phyloP scores from a whole-genome alignment of 2,797 vertebrate species.

The Characodon lateralis region DNA sequence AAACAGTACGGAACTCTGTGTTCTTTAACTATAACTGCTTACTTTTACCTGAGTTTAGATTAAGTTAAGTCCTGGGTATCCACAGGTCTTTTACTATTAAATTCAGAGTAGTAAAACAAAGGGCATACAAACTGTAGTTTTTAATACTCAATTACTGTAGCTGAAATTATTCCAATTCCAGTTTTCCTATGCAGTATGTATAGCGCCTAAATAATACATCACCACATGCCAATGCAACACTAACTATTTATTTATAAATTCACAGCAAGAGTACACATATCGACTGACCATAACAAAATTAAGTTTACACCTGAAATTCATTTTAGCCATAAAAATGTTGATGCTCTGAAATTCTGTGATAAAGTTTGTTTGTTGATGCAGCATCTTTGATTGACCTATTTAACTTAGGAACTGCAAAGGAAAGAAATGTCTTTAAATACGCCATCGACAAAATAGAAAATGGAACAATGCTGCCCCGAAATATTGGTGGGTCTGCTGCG shows the following conservation, averaged over 20 bases:
- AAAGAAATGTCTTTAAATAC: constrained; percentile 69
- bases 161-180: not conserved
- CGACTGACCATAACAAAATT: too few relatives aligned
- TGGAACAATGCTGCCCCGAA: accelerated
- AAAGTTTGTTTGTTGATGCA: not conserved
- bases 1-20: not conserved
- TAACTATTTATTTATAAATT: not conserved
- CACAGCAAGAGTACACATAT: not conserved
- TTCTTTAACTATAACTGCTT: not conserved
- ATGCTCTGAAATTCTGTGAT: not conserved
- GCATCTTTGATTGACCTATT: not conserved
- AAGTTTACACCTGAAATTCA: too few relatives aligned
- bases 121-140: not conserved
- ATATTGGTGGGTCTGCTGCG: accelerated
- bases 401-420: constrained; percentile 75
- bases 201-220: not conserved
- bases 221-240: not conserved
- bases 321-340: not conserved
- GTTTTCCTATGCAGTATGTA: not conserved
- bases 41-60: not conserved
- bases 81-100: not conserved
- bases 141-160: not conserved
- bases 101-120: not conserved
- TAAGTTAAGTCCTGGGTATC: not conserved
- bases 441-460: constrained; percentile 41